These are phyloP conservation scores for Ips typographus DNA, from an alignment of 1,140 invertebrate genomes.

Conservation along the genomic window DNA sequence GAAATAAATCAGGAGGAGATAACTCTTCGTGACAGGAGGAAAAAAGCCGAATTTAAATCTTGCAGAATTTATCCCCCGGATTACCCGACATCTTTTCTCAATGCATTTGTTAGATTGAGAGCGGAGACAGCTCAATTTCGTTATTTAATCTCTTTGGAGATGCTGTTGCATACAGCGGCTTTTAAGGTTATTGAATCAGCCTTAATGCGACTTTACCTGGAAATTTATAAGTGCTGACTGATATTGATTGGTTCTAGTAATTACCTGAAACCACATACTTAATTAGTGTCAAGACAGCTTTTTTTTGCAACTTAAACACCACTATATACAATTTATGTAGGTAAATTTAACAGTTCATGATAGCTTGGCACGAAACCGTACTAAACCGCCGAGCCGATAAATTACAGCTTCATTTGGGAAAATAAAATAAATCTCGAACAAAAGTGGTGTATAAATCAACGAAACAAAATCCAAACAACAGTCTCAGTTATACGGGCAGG, in stretches of 20 bases:
- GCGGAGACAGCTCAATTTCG: conserved; percentile 13
- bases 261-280: not conserved
- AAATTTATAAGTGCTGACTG: no score
- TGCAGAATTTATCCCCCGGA: conserved; percentile 14
- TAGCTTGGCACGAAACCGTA: conserved; percentile 8
- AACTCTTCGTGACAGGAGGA: conserved; percentile 7
- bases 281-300: no score
- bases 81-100: conserved; percentile 14
- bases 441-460: conserved; percentile 20
- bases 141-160: conserved; percentile 9
- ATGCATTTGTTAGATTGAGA: conserved; percentile 19
- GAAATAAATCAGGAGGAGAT: conserved; percentile 16
- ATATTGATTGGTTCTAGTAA: no score
- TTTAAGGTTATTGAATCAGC: conserved; percentile 3
- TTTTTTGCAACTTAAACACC: no score
- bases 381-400: conserved; percentile 2
- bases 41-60: conserved; percentile 18
- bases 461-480: conserved; percentile 16
- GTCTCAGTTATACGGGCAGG: conserved; percentile 11
- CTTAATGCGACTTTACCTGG: conserved; percentile 1
- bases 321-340: conserved; percentile 1
- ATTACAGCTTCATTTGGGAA: conserved; percentile 9
- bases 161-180: conserved; percentile 4
- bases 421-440: conserved; percentile 21
- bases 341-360: conserved; percentile 1